These are phyloP conservation scores for Steatocranus sp. DNA, from an alignment of 2,797 vertebrate species.

Conservation along the genomic window DNA sequence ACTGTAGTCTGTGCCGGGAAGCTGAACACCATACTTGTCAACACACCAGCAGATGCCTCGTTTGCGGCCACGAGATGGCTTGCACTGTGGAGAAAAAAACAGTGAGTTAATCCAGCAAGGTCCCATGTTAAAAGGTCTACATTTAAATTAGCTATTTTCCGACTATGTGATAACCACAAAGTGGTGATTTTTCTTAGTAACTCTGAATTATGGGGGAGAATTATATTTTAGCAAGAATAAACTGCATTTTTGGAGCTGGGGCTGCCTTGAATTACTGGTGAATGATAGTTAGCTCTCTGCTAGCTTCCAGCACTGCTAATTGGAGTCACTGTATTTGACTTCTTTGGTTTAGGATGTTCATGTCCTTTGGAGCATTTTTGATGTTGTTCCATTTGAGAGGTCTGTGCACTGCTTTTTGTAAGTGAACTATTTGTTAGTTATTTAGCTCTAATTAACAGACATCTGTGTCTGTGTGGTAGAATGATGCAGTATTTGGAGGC, in stretches of 20 bases:
- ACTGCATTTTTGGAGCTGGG: background rate
- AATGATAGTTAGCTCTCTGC: background rate
- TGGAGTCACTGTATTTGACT: background rate
- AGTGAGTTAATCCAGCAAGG: background rate
- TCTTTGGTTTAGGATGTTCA: background rate
- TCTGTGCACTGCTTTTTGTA: background rate
- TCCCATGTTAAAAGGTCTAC: background rate
- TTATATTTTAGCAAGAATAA: background rate
- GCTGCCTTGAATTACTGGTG: background rate
- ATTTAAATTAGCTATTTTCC: background rate
- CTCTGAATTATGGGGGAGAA: background rate
- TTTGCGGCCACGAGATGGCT: constrained; percentile 93
- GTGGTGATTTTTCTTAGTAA: background rate
- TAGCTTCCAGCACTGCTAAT: background rate
- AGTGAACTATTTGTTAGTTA: background rate
- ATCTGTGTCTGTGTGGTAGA: background rate
- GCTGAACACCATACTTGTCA: constrained; percentile 94
- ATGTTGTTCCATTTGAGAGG: background rate
- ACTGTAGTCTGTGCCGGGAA: constrained; percentile 91
- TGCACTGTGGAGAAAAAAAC: constrained; percentile 79
- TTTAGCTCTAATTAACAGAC: background rate
- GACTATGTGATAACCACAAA: background rate
- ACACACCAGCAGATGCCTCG: constrained; percentile 98
- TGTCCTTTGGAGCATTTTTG: background rate
- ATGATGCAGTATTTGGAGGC: background rate